phyloP scores from a whole-genome alignment of 2,113 vertebrate genomes.

The Lampris megalopsis region DNA sequence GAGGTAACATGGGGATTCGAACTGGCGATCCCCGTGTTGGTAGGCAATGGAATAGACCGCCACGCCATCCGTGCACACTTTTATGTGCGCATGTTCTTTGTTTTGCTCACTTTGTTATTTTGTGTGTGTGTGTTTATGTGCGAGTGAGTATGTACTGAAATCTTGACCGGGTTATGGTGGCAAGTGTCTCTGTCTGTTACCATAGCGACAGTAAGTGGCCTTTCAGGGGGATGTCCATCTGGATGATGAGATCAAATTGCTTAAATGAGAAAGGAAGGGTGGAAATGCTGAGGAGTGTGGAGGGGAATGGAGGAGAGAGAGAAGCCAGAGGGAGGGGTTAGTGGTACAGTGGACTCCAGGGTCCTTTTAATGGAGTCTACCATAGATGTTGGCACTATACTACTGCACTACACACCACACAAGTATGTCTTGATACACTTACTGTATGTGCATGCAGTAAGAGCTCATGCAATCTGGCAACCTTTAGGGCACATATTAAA shows the following conservation, averaged over 20 bases:
- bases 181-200: conserved; percentile 58
- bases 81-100: not conserved
- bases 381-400: conserved; percentile 23
- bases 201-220: conserved; percentile 64
- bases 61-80: not conserved
- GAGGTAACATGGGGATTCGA: too few species aligned
- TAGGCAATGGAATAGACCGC: too few species aligned
- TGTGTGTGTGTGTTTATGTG: conserved; percentile 9
- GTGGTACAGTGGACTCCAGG: not conserved
- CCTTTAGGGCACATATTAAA: conserved; percentile 3
- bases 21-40: too few species aligned
- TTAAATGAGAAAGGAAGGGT: conserved; percentile 50
- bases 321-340: not conserved
- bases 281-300: conserved; percentile 39
- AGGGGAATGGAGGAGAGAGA: conserved; percentile 31
- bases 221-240: conserved; percentile 65
- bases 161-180: conserved; percentile 51
- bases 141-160: conserved; percentile 13
- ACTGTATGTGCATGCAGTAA: not conserved
- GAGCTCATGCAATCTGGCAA: not conserved
- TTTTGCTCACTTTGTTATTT: not conserved
- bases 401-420: too few species aligned
- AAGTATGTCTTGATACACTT: too few species aligned
- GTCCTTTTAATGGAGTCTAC: conserved; percentile 31
- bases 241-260: conserved; percentile 66